phyloP scores from a whole-genome alignment of 1,140 invertebrate genomes.

The Lasioglossum albipes region DNA sequence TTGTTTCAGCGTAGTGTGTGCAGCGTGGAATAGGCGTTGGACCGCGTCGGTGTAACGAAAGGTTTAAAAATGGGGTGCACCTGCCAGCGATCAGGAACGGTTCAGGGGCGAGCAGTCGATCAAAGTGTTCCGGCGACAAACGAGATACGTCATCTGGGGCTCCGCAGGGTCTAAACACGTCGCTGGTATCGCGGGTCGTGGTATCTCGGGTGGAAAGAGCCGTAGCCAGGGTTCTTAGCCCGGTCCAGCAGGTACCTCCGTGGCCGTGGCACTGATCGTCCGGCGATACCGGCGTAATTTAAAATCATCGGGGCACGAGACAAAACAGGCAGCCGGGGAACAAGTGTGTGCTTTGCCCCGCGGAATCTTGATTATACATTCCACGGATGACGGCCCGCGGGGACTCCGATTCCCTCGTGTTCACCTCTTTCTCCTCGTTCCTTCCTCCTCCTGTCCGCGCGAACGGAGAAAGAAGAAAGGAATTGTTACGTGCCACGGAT shows the following conservation, averaged over 20 bases:
- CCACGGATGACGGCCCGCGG: conserved; percentile 64
- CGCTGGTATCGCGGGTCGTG: conserved; percentile 57
- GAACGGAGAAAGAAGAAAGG: not conserved
- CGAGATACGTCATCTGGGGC: conserved; percentile 48
- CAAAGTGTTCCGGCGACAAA: conserved; percentile 46
- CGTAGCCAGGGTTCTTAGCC: conserved; percentile 60
- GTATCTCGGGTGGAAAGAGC: conserved; percentile 65
- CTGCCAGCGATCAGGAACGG: not conserved
- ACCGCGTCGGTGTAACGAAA: too few species aligned
- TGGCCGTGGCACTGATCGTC: conserved; percentile 70
- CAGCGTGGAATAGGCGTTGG: too few species aligned
- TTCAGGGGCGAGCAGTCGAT: conserved; percentile 5
- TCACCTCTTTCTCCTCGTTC: not conserved
- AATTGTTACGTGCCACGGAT: too few species aligned
- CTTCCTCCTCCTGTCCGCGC: conserved; percentile 18
- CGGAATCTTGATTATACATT: conserved; percentile 76
- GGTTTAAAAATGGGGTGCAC: not conserved
- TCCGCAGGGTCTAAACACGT: conserved; percentile 49
- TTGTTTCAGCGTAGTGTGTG: too few species aligned
- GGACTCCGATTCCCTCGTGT: conserved; percentile 18
- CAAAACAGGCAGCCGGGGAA: conserved; percentile 69
- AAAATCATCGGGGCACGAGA: conserved; percentile 74
- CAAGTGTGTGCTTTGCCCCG: conserved; percentile 68
- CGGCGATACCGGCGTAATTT: conserved; percentile 72
- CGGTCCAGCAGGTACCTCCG: conserved; percentile 67